Evolutionary conservation across 2,113 vertebrate genomes (phyloP).

Genomic region (Corythornis cristatus): DNA sequence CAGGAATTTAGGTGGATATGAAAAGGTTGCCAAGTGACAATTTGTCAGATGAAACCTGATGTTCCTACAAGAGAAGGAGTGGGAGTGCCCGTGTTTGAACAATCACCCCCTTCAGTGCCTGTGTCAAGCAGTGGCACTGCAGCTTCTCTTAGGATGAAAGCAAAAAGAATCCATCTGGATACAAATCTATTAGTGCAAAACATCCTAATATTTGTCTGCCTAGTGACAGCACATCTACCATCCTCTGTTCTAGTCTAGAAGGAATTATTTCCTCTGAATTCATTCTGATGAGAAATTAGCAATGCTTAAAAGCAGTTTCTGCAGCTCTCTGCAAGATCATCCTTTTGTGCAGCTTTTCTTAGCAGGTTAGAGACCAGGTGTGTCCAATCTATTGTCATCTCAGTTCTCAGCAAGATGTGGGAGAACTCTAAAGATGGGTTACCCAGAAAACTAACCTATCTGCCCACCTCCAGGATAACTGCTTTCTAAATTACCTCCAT

Average conservation of each 20-base stretch:
- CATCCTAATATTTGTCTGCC: not conserved
- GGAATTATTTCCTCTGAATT: not conserved
- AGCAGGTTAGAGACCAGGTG: not conserved
- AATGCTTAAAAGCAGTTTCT: not conserved
- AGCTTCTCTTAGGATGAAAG: not conserved
- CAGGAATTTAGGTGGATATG: not conserved
- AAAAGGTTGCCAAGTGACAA: not conserved
- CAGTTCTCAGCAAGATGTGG: not conserved
- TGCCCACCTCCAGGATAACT: not conserved
- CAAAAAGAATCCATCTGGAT: not conserved
- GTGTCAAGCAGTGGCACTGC: not conserved
- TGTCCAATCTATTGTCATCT: not conserved
- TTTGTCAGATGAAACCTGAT: not conserved
- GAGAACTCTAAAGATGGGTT: not conserved
- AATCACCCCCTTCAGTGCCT: not conserved
- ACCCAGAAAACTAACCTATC: not conserved
- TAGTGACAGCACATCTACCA: not conserved
- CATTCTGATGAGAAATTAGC: not conserved
- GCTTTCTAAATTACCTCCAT: not conserved
- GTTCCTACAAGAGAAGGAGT: not conserved
- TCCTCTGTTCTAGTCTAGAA: not conserved
- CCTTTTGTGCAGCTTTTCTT: not conserved
- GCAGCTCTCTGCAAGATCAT: not conserved
- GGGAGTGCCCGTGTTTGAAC: not conserved
- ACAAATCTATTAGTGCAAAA: not conserved